Conservation (phyloP, 2,113 vertebrate species). For the Rattus rattus region DNA sequence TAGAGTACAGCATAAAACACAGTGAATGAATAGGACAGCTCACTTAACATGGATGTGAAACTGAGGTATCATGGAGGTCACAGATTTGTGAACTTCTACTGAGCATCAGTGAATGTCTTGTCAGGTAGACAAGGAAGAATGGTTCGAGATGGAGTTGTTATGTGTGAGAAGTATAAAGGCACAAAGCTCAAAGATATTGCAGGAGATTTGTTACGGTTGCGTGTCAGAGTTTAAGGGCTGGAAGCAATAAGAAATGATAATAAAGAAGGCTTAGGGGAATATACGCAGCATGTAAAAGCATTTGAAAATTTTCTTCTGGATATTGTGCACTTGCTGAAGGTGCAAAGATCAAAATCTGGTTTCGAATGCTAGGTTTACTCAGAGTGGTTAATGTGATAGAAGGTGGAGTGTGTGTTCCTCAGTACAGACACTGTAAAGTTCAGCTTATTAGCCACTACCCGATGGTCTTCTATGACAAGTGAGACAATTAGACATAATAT, state of each 20-base stretch:
- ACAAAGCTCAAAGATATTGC: neutral
- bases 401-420: neutral
- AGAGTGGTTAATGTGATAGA: neutral
- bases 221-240: neutral
- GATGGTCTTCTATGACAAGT: neutral
- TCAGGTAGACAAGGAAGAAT: neutral
- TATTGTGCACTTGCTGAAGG: no score
- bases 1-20: no score
- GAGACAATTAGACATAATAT: neutral
- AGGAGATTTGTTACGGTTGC: neutral
- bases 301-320: neutral
- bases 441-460: neutral
- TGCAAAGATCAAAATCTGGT: neutral
- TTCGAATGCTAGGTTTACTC: neutral
- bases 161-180: neutral
- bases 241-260: neutral
- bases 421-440: neutral
- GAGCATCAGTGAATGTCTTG: neutral
- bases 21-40: neutral
- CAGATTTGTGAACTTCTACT: neutral
- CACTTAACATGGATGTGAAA: neutral
- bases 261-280: neutral
- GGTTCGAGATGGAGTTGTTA: neutral
- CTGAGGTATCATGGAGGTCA: neutral
- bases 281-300: neutral